Evolutionary conservation across 1,140 invertebrate species (phyloP).

Genomic region (Ericerus pela): DNA sequence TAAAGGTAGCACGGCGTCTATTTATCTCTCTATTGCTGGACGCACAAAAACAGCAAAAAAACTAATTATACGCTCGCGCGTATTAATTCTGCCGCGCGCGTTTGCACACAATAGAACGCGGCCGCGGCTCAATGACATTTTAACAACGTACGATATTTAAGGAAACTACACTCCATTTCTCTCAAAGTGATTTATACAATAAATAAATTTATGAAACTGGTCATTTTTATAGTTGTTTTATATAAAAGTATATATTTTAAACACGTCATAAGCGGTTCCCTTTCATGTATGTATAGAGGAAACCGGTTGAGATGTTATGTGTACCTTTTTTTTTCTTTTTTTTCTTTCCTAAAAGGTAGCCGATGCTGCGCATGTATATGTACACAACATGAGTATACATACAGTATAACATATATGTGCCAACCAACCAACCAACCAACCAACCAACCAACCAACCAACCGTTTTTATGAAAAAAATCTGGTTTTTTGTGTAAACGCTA

Average conservation of each 20-base stretch:
- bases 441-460: no score
- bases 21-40: no score
- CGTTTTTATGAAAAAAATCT: no score
- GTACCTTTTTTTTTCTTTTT: no score
- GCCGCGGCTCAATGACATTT: constrained; percentile 9
- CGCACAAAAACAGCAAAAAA: no score
- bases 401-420: no score
- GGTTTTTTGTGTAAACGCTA: no score
- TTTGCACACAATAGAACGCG: constrained; percentile 6
- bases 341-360: no score
- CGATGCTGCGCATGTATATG: no score
- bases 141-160: constrained; percentile 12
- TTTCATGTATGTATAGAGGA: neutral
- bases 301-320: constrained; percentile 5
- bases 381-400: no score
- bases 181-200: constrained; percentile 4
- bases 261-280: constrained; percentile 10
- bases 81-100: neutral
- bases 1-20: neutral
- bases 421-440: no score
- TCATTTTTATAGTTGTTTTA: constrained; percentile 12
- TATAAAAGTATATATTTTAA: constrained; percentile 11
- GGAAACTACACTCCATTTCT: constrained; percentile 10
- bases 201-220: constrained; percentile 12
- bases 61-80: no score